phyloP scores from a whole-genome alignment of 64 coral and sea anemone species.

The Stichodactyla helianthus region DNA sequence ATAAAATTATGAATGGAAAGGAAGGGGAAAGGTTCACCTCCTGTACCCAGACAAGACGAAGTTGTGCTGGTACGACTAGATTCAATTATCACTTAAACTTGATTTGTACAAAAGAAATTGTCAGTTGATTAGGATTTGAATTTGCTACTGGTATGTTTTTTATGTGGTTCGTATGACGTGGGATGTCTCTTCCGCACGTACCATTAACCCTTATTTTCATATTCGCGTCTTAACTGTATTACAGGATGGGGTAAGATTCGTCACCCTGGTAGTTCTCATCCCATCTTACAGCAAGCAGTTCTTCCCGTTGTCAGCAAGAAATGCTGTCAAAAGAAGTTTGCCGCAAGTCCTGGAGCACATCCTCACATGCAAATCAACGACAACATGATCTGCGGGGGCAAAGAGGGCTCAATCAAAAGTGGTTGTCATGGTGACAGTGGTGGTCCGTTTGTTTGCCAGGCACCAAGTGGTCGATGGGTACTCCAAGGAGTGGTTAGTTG shows the following conservation, averaged over 20 bases:
- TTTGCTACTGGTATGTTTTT: too few species aligned
- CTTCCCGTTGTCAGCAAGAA: constrained; percentile 44
- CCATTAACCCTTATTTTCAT: neutral
- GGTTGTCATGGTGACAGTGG: constrained; percentile 74
- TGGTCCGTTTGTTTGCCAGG: constrained; percentile 50
- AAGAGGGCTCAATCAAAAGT: constrained; percentile 39
- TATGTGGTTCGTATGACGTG: too few species aligned
- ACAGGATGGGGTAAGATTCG: constrained; percentile 75
- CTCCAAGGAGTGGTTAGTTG: constrained; percentile 47
- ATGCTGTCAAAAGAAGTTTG: constrained; percentile 33
- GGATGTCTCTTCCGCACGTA: too few species aligned
- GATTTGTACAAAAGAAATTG: too few species aligned
- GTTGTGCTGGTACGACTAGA: too few species aligned
- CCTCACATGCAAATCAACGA: constrained; percentile 38
- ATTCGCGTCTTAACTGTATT: neutral
- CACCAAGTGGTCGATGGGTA: constrained; percentile 19
- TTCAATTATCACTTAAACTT: too few species aligned
- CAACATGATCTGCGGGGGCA: constrained; percentile 70
- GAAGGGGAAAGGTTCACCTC: too few species aligned
- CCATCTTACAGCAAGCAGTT: constrained; percentile 56
- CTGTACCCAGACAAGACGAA: too few species aligned
- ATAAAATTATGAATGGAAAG: too few species aligned
- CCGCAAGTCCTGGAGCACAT: neutral
- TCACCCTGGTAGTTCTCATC: constrained; percentile 57
- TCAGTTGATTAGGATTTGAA: too few species aligned